phyloP scores from a whole-genome alignment of 2,113 vertebrate genomes.

The Chrysemys picta region DNA sequence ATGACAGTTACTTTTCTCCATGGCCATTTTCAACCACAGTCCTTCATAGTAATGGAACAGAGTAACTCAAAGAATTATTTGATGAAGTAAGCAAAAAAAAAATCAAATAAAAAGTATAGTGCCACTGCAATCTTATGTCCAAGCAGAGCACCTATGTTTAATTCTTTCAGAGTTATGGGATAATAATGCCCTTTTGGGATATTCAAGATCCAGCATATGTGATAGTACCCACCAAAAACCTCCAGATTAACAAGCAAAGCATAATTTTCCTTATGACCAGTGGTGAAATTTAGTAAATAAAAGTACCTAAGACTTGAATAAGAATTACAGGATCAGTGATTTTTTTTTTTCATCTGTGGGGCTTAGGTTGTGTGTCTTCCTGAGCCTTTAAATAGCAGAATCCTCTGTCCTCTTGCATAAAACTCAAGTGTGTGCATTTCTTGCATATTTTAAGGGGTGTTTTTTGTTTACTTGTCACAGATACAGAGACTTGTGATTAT shows the following conservation, averaged over 20 bases:
- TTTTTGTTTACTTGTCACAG: slow-evolving; percentile 71
- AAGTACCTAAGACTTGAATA: neutral
- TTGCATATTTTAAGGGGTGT: neutral
- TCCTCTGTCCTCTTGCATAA: fast-evolving
- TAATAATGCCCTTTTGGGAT: neutral
- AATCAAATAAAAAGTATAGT: neutral
- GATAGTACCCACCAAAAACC: too few species aligned
- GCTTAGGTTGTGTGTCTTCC: neutral
- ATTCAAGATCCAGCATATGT: neutral
- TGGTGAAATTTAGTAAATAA: neutral
- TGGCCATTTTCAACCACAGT: neutral
- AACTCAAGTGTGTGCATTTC: neutral
- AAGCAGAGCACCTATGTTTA: neutral
- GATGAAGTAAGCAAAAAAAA: neutral
- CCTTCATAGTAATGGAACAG: neutral
- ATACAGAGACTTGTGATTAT: slow-evolving; percentile 92
- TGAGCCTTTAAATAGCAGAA: neutral
- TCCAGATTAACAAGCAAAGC: neutral
- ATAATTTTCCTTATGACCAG: neutral
- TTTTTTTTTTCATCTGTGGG: neutral
- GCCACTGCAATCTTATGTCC: neutral
- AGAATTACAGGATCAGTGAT: neutral
- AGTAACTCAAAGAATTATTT: neutral
- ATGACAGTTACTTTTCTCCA: neutral
- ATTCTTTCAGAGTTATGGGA: fast-evolving